A percentile compares a stretch with the other conserved stretches of the same genome.
Conservation (phyloP, 2,797 vertebrate genomes). For the Enteromius trimaculatus region DNA sequence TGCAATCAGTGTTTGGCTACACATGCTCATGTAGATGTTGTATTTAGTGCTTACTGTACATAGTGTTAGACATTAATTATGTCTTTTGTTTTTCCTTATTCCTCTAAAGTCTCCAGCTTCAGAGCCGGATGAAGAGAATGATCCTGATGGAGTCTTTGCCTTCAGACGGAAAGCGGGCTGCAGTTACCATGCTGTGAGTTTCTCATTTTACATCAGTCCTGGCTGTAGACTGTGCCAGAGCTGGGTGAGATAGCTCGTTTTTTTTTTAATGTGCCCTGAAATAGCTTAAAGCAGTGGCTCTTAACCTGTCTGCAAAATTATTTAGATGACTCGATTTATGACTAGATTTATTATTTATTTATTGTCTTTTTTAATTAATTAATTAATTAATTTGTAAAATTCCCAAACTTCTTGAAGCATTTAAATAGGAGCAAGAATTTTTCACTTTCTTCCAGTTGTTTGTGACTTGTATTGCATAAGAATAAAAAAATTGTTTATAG, state of each 20-base stretch:
- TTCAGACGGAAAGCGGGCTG: slow-evolving; percentile 91
- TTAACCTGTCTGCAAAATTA: neutral
- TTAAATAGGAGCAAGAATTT: neutral
- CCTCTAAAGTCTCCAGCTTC: slow-evolving; percentile 82
- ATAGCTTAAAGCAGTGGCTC: neutral
- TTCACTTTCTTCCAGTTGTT: neutral
- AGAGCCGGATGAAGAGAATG: slow-evolving; percentile 89
- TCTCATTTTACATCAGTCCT: neutral
- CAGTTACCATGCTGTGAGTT: slow-evolving; percentile 90
- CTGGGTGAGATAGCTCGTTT: neutral
- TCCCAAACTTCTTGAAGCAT: neutral
- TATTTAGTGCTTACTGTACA: neutral
- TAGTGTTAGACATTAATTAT: neutral
- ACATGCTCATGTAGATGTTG: neutral
- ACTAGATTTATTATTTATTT: too few relatives aligned
- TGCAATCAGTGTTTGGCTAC: neutral
- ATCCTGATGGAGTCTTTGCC: slow-evolving; percentile 87
- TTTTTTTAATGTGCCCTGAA: neutral
- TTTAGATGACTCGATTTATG: too few relatives aligned
- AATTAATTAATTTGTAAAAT: neutral
- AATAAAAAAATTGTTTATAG: too few relatives aligned
- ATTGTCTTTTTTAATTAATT: too few relatives aligned
- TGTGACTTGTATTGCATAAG: too few relatives aligned
- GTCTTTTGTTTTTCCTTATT: slow-evolving; percentile 10
- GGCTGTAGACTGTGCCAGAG: neutral